Conservation (phyloP, 1,140 invertebrate species). For the Orchesella cincta region DNA sequence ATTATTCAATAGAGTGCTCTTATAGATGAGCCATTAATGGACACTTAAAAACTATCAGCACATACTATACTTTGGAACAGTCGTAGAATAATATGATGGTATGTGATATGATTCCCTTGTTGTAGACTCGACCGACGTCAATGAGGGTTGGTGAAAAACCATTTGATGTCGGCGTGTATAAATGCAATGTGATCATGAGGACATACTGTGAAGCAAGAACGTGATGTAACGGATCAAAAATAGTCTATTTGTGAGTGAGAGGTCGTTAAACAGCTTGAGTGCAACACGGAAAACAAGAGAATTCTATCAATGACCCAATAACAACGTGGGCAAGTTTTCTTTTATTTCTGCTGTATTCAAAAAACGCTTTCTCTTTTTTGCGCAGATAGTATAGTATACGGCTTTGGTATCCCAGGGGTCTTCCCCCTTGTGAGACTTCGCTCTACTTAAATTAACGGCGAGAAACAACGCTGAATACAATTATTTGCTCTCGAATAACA, state of each 20-base stretch:
- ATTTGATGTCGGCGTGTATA: no score
- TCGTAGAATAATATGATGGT: no score
- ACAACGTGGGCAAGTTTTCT: not conserved
- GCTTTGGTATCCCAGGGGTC: not conserved
- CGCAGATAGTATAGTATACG: not conserved
- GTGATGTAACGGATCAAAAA: not conserved
- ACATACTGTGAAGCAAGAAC: not conserved
- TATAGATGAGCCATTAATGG: no score
- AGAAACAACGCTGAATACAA: no score
- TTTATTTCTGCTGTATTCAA: not conserved
- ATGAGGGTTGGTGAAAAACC: no score
- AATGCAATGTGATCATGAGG: not conserved
- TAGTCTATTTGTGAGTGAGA: slow-evolving; percentile 16
- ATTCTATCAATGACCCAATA: slow-evolving; percentile 6
- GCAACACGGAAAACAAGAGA: slow-evolving; percentile 19
- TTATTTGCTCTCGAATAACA: no score
- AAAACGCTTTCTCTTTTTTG: not conserved
- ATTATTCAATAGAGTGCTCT: no score
- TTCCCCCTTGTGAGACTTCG: not conserved
- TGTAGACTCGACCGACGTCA: no score
- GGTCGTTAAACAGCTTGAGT: slow-evolving; percentile 23
- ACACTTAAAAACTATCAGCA: no score
- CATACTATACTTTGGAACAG: no score
- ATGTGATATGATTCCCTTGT: no score
- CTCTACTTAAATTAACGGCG: slow-evolving; percentile 9